Conservation (phyloP, 1,140 invertebrate genomes). For the Gyrodactylus salaris region DNA sequence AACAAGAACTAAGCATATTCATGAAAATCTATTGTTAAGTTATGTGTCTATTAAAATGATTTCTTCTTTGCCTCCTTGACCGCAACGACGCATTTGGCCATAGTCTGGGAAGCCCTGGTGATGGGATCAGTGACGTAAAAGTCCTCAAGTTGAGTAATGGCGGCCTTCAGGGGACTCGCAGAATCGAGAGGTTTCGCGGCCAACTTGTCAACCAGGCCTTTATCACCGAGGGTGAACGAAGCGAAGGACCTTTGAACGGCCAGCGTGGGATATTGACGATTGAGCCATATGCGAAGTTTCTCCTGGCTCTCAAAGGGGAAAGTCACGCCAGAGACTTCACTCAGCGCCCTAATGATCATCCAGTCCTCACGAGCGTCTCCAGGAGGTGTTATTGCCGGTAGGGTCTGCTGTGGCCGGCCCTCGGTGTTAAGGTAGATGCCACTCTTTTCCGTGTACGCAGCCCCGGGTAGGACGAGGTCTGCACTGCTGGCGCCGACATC, state of each 20-base stretch:
- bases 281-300: neutral
- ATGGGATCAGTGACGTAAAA: constrained; percentile 94
- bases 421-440: constrained; percentile 85
- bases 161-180: neutral
- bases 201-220: neutral
- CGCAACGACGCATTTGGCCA: constrained; percentile 63
- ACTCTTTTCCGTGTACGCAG: constrained; percentile 93
- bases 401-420: constrained; percentile 67
- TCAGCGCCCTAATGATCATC: constrained; percentile 72
- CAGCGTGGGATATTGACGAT: constrained; percentile 5
- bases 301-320: constrained; percentile 49
- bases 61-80: neutral
- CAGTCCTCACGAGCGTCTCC: constrained; percentile 75
- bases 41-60: neutral
- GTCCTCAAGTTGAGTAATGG: constrained; percentile 33
- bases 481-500: constrained; percentile 62
- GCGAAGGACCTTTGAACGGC: neutral
- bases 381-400: constrained; percentile 55
- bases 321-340: constrained; percentile 37
- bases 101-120: constrained; percentile 70
- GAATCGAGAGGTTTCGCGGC: neutral
- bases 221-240: neutral
- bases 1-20: too few relatives aligned
- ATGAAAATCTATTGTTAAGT: too few relatives aligned
- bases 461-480: constrained; percentile 58